Conservation (phyloP, 1,140 invertebrate genomes). For the Popillia japonica region DNA sequence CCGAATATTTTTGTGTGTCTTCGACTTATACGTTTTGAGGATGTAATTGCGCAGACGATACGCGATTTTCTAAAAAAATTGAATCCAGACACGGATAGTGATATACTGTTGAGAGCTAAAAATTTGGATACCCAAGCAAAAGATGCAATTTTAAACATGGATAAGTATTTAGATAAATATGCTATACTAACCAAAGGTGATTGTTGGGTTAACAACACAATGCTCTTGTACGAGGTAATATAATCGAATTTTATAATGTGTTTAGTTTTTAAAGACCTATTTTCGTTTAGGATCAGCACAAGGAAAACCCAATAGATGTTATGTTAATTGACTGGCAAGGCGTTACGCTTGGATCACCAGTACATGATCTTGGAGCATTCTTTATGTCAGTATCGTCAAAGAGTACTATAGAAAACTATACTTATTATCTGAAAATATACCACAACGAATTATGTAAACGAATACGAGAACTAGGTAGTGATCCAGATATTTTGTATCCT, state of each 20-base stretch:
- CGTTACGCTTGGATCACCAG: slow-evolving; percentile 64
- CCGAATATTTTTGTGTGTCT: neutral
- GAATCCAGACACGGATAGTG: neutral
- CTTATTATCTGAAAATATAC: slow-evolving; percentile 64
- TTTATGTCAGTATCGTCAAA: slow-evolving; percentile 64
- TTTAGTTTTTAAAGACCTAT: neutral
- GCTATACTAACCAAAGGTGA: slow-evolving; percentile 61
- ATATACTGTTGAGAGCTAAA: neutral
- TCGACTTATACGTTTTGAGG: too few species aligned
- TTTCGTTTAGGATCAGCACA: neutral
- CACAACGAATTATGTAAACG: slow-evolving; percentile 60
- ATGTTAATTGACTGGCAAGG: slow-evolving; percentile 66
- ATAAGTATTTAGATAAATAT: slow-evolving; percentile 25
- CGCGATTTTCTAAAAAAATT: neutral
- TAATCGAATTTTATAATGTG: neutral
- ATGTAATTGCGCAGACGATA: neutral
- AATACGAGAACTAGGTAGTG: slow-evolving; percentile 54
- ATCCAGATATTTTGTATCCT: slow-evolving; percentile 61
- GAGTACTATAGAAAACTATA: slow-evolving; percentile 61
- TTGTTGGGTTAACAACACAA: slow-evolving; percentile 67
- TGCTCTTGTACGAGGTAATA: slow-evolving; percentile 62
- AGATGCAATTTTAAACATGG: neutral
- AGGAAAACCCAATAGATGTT: slow-evolving; percentile 57
- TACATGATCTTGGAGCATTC: slow-evolving; percentile 65
- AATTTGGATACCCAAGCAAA: neutral